A percentile compares a stretch with the other conserved stretches of the same genome.
Conservation (phyloP, 2,113 vertebrate species). For the Alexandromys fortis region DNA sequence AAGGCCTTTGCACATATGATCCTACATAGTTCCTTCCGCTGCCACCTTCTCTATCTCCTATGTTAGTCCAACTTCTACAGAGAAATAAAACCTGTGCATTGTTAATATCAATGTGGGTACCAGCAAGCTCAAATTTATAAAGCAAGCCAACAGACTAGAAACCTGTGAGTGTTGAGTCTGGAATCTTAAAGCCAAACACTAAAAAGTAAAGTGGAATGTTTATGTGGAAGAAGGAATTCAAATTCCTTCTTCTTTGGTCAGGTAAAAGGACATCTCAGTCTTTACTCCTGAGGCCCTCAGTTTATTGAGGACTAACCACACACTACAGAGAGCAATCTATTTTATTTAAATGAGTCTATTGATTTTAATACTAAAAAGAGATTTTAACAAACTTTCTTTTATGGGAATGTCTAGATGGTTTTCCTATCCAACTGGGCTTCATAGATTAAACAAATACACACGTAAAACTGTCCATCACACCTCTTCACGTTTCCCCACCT, state of each 20-base stretch:
- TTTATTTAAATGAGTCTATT: neutral
- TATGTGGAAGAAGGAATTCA: neutral
- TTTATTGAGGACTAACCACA: neutral
- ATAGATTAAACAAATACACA: neutral
- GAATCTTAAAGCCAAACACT: neutral
- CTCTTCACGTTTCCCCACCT: neutral
- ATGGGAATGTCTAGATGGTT: neutral
- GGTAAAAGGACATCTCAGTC: neutral
- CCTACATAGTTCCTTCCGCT: neutral
- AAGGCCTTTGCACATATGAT: neutral
- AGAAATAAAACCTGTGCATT: neutral
- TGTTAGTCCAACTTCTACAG: neutral
- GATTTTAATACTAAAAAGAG: neutral
- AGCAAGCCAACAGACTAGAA: neutral
- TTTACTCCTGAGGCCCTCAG: constrained; percentile 27
- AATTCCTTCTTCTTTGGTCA: neutral
- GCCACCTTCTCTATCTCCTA: neutral
- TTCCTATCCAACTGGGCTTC: neutral
- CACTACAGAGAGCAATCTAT: neutral
- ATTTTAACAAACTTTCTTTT: neutral
- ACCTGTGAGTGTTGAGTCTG: neutral
- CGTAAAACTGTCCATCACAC: neutral
- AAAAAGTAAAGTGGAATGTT: constrained; percentile 9
- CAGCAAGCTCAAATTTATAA: neutral
- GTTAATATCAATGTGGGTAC: neutral